Conservation (phyloP, 2,888 invertebrate genomes). For the Cosmia pyralina region DNA sequence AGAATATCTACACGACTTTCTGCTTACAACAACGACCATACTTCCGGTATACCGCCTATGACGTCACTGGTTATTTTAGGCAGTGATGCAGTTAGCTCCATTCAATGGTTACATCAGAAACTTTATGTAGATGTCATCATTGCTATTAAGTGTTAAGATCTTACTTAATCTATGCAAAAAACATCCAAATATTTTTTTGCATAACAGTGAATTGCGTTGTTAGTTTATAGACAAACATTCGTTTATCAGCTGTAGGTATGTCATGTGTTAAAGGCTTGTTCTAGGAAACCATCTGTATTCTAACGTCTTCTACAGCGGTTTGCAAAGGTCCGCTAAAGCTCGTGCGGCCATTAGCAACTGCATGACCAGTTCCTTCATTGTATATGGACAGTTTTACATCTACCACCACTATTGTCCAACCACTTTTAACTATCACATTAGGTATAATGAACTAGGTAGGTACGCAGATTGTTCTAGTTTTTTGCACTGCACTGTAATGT, state of each 20-base stretch:
- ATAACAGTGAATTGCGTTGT: slow-evolving; percentile 32
- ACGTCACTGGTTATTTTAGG: slow-evolving; percentile 64
- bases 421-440: slow-evolving; percentile 7
- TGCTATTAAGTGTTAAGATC: slow-evolving; percentile 41
- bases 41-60: slow-evolving; percentile 69
- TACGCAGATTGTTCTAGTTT: slow-evolving; percentile 2
- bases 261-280: slow-evolving; percentile 6
- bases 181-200: slow-evolving; percentile 36
- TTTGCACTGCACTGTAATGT: slow-evolving; percentile 15
- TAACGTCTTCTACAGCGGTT: slow-evolving; percentile 7
- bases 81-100: slow-evolving; percentile 61
- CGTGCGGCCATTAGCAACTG: slow-evolving; percentile 12
- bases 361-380: slow-evolving; percentile 18
- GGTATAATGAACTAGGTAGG: background rate
- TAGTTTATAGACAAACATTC: slow-evolving; percentile 16
- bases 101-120: slow-evolving; percentile 53
- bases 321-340: slow-evolving; percentile 8
- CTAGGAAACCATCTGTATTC: slow-evolving; percentile 22
- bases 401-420: slow-evolving; percentile 6
- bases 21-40: slow-evolving; percentile 60
- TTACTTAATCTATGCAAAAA: slow-evolving; percentile 55
- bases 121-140: slow-evolving; percentile 57
- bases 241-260: slow-evolving; percentile 15
- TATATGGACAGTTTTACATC: slow-evolving; percentile 11
- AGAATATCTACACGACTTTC: slow-evolving; percentile 70